These are phyloP conservation scores for Poeciliopsis presidionis DNA, from an alignment of 2,797 vertebrate genomes.

Conservation along the genomic window DNA sequence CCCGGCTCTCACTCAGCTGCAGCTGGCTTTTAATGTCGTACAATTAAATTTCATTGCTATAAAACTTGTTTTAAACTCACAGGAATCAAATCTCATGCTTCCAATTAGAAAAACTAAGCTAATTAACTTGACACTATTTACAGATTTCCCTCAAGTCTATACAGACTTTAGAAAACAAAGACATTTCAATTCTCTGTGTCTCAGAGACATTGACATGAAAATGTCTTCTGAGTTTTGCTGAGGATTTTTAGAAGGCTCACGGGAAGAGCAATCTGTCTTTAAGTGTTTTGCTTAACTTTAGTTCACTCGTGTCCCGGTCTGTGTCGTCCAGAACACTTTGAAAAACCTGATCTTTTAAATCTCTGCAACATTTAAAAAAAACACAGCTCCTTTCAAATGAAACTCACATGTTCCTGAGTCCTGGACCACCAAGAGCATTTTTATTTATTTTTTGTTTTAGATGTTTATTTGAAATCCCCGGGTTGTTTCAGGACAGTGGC, in stretches of 20 bases:
- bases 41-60: neutral
- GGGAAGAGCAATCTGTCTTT: neutral
- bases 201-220: neutral
- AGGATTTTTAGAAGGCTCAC: neutral
- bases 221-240: neutral
- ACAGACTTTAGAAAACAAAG: neutral
- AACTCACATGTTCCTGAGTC: neutral
- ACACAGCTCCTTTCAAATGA: neutral
- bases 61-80: neutral
- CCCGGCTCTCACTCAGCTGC: neutral
- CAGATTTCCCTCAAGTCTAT: neutral
- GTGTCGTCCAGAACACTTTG: neutral
- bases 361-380: neutral
- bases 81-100: neutral
- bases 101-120: neutral
- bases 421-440: neutral
- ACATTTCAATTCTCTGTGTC: neutral
- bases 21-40: neutral
- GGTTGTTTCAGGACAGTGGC: conserved; percentile 8
- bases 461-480: neutral
- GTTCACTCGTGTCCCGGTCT: neutral
- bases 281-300: neutral
- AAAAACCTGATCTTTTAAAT: neutral
- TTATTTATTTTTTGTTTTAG: neutral
- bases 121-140: neutral